Evolutionary conservation across 30 jellyfish, hydroid and myxozoan genomes (phyloP), one percentile per base, ranked within the genome.

Genomic region (Pseudorhiza aurosa): DNA sequence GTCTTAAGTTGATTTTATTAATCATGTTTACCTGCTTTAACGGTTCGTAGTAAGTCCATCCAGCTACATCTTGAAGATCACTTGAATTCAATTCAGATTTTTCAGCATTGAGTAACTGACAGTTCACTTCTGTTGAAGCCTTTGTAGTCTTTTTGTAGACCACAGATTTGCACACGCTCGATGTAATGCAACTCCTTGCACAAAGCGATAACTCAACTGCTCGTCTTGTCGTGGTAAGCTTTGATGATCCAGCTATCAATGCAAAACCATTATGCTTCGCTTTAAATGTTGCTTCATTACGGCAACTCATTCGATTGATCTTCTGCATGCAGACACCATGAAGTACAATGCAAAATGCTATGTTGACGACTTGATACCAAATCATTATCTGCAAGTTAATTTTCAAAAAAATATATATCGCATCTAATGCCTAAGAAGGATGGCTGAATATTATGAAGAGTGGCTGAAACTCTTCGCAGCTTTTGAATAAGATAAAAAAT

Each of bases 181-280:
- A 18, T 53, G 7, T 53, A 1, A 53, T 53, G 14, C 67, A 53
- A 15, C 67, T 53, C 67, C 67, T 53, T 53, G 67, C 67, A 21
- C 67, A 53, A 15, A 18, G 33, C 5, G 67, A 15, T 4, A 53
- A 22, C 35, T 18, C 19, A 8, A 3, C 37, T 21, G 67, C 36
- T 4, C 24, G 19, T 10, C 19, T 53, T 53, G 67, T 53, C 22
- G 67, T 2, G 24, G 3, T 53, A 15, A 53, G 67, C 67, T 53
- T 53, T 1, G 67, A n/a, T 53, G 67, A 53, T 18, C 67, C 24
- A 18, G 4, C 67, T 53, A 18, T 53, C 8, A 53, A 9, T 22
- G 24, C 22, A 19, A 53, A 53, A 53, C 24, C 22, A 4, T 0
- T 53, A 1, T 17, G 37, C 19, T 53, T 53, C 24, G 67, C 67